phyloP scores from a whole-genome alignment of 1,140 invertebrate genomes.

The Musca domestica region DNA sequence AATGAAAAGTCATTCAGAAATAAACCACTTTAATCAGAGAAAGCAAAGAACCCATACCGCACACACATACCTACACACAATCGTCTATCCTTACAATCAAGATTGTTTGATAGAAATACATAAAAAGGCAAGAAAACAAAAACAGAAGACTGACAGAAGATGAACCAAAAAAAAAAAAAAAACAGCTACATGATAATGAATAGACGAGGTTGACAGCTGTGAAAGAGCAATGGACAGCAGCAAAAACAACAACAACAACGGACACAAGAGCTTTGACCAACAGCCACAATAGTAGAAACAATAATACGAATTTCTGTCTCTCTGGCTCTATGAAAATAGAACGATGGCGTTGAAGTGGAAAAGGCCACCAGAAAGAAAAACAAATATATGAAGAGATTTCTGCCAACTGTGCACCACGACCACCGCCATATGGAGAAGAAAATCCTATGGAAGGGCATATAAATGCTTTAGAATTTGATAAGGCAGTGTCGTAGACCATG shows the following conservation, averaged over 20 bases:
- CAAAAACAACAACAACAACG: background rate
- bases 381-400: too few species aligned
- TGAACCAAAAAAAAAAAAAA: background rate
- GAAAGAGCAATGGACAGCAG: background rate
- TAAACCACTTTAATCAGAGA: background rate
- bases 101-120: background rate
- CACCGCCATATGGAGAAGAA: too few species aligned
- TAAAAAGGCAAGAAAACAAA: too few species aligned
- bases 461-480: too few species aligned
- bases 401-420: too few species aligned
- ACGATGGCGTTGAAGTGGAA: background rate
- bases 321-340: background rate
- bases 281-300: too few species aligned
- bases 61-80: background rate
- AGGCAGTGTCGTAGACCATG: too few species aligned
- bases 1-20: background rate
- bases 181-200: conserved; percentile 10
- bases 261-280: background rate
- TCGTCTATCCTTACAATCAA: background rate
- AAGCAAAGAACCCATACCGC: background rate
- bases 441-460: too few species aligned
- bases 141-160: background rate
- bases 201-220: conserved; percentile 15
- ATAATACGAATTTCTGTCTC: too few species aligned
- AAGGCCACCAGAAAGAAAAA: background rate